These are phyloP conservation scores for Illadopsis cleaveri DNA, from an alignment of 2,113 vertebrate species.

Conservation along the genomic window DNA sequence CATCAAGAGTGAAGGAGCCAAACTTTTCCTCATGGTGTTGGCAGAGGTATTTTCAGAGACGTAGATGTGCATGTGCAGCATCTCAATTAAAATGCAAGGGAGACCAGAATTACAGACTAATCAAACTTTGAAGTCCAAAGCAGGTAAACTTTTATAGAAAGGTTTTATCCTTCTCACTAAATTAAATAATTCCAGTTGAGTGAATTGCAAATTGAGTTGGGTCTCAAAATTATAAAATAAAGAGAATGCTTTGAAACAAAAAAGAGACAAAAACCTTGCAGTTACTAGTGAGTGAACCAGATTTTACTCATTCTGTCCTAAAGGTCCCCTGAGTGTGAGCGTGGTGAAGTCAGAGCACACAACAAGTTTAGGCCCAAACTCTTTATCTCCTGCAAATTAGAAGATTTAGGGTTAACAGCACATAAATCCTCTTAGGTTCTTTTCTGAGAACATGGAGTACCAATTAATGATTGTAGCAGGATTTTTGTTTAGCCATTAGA, in stretches of 20 bases:
- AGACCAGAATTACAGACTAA: background rate
- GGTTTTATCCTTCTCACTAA: background rate
- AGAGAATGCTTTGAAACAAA: background rate
- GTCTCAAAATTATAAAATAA: background rate
- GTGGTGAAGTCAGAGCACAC: background rate
- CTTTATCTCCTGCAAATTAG: background rate
- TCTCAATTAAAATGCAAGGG: background rate
- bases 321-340: background rate
- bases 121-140: background rate
- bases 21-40: background rate
- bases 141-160: background rate
- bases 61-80: background rate
- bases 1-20: background rate
- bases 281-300: background rate
- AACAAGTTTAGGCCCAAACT: background rate
- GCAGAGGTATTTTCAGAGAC: background rate
- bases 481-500: background rate
- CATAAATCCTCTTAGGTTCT: background rate
- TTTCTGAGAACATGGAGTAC: background rate
- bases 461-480: background rate
- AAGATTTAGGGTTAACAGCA: background rate
- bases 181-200: background rate
- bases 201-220: background rate
- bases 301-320: background rate
- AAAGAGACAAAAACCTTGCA: fast-evolving